phyloP scores from a whole-genome alignment of 2,113 vertebrate genomes.

The Pituophis catenifer region DNA sequence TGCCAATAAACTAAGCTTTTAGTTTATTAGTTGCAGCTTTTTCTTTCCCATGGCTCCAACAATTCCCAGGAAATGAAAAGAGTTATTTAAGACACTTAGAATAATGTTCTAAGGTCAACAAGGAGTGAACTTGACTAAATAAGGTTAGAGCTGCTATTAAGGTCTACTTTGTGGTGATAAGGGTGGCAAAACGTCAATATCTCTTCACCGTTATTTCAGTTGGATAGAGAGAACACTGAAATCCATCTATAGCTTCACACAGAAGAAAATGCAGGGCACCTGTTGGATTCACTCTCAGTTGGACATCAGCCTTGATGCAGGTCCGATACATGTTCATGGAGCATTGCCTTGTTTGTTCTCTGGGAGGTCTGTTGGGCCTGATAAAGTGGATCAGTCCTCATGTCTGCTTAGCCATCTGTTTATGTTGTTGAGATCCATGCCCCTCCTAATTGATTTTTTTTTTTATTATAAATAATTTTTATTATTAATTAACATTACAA shows the following conservation, averaged over 20 bases:
- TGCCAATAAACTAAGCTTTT: background rate
- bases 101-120: background rate
- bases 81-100: background rate
- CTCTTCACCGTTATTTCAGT: background rate
- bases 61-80: background rate
- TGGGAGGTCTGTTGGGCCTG: background rate
- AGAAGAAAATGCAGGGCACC: background rate
- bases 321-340: background rate
- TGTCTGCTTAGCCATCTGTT: background rate
- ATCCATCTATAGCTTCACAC: background rate
- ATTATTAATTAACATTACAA: too few species aligned
- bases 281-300: background rate
- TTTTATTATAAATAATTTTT: too few species aligned
- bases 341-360: background rate
- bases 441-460: background rate
- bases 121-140: background rate
- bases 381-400: background rate
- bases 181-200: background rate
- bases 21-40: too few species aligned
- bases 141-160: background rate
- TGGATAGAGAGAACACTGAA: background rate
- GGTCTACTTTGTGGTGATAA: background rate
- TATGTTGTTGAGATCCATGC: background rate
- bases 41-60: background rate
- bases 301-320: background rate